Evolutionary conservation across 2,888 invertebrate genomes (phyloP).

Genomic region (Polydrusus cervinus): DNA sequence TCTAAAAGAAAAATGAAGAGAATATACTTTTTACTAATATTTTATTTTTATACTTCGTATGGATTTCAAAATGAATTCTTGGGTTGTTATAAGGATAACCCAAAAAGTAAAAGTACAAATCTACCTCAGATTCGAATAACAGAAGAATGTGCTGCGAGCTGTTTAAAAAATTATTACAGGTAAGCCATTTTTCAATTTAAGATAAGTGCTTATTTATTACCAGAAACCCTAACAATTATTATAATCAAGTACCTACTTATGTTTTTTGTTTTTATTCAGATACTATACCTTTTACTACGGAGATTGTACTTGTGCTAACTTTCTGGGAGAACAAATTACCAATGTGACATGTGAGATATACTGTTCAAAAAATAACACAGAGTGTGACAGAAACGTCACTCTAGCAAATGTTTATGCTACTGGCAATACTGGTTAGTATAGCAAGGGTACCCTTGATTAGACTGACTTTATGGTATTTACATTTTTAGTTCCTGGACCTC

Average conservation of each 20-base stretch:
- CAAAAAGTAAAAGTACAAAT: conserved; percentile 53
- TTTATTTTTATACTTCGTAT: conserved; percentile 33
- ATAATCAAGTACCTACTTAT: not conserved
- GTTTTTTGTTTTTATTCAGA: conserved; percentile 53
- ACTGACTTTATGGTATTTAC: not conserved
- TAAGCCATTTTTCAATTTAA: conserved; percentile 47
- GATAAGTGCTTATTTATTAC: no score
- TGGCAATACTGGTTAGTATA: conserved; percentile 62
- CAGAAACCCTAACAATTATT: no score
- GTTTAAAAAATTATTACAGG: conserved; percentile 62
- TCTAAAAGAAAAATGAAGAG: conserved; percentile 32
- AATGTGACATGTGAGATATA: conserved; percentile 57
- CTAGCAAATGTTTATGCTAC: conserved; percentile 64
- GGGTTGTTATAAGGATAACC: conserved; percentile 63
- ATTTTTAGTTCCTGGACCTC: conserved; percentile 79
- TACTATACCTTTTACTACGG: conserved; percentile 61
- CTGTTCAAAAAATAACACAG: conserved; percentile 59
- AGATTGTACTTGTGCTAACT: conserved; percentile 65
- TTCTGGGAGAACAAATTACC: conserved; percentile 63
- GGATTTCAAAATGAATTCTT: conserved; percentile 52
- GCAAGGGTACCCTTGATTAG: not conserved
- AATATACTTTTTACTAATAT: conserved; percentile 27
- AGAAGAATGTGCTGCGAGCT: conserved; percentile 60
- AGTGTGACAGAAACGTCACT: conserved; percentile 49
- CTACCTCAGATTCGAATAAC: conserved; percentile 54